These are phyloP conservation scores for Dendrophyllia cribrosa DNA, from an alignment of 64 coral and sea anemone species.

Conservation along the genomic window DNA sequence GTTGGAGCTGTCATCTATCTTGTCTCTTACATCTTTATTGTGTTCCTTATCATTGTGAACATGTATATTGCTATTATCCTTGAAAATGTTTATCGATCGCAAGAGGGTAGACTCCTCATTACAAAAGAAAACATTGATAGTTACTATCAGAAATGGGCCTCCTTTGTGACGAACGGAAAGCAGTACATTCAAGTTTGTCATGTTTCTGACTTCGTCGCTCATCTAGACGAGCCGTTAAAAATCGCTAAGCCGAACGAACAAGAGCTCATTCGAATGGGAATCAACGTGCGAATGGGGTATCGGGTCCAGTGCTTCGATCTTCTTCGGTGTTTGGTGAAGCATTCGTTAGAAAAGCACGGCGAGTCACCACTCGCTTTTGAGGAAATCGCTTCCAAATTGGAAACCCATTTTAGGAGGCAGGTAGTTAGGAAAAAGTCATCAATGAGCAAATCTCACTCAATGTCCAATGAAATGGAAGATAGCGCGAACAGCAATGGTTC, in stretches of 20 bases:
- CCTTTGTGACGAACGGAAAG: slow-evolving; percentile 60
- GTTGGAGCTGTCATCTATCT: slow-evolving; percentile 62
- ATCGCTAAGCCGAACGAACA: slow-evolving; percentile 59
- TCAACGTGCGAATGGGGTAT: slow-evolving; percentile 57
- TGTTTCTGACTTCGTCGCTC: slow-evolving; percentile 75
- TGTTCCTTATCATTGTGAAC: slow-evolving; percentile 82
- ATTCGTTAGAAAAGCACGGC: slow-evolving; percentile 12
- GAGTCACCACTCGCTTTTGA: slow-evolving; percentile 40
- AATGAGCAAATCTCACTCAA: slow-evolving; percentile 23
- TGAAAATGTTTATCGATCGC: slow-evolving; percentile 71
- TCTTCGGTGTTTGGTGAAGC: slow-evolving; percentile 62
- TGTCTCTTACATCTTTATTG: slow-evolving; percentile 80
- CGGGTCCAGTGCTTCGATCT: slow-evolving; percentile 73
- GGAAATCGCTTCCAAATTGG: slow-evolving; percentile 47
- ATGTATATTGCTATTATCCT: slow-evolving; percentile 91
- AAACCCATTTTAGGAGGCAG: slow-evolving; percentile 38
- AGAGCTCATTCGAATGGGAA: slow-evolving; percentile 73
- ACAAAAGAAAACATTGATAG: slow-evolving; percentile 83
- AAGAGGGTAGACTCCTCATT: slow-evolving; percentile 70
- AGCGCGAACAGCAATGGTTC: too few relatives aligned
- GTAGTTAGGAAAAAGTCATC: slow-evolving; percentile 21
- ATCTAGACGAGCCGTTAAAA: slow-evolving; percentile 69
- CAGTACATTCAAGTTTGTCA: slow-evolving; percentile 70
- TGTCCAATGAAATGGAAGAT: slow-evolving; percentile 15
- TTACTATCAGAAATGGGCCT: slow-evolving; percentile 84